Percentiles rank a stretch among this genome's conserved stretches.
Evolutionary conservation across 1,140 invertebrate genomes (phyloP).

Genomic region (Drosophila tsacasi): DNA sequence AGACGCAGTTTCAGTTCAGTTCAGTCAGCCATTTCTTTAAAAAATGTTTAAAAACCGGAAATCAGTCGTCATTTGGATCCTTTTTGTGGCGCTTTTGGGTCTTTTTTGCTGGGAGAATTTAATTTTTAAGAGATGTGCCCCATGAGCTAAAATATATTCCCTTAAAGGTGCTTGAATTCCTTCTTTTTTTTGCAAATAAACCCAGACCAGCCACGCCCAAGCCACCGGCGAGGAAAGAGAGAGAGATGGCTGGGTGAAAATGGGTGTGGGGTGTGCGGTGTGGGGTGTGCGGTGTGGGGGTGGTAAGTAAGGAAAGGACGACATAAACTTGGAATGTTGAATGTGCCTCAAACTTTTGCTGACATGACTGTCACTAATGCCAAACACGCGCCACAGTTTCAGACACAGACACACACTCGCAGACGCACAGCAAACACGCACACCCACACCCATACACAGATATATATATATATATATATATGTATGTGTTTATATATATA

Average conservation of each 20-base stretch:
- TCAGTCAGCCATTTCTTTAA: not conserved
- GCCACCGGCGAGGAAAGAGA: not conserved
- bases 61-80: not conserved
- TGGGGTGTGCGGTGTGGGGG: not conserved
- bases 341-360: conserved; percentile 83
- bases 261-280: not conserved
- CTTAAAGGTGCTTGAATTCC: conserved; percentile 24
- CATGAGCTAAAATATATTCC: not conserved
- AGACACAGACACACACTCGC: conserved; percentile 62
- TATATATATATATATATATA: not conserved
- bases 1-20: not conserved
- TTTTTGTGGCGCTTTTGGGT: not conserved
- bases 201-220: conserved; percentile 42
- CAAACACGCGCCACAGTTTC: conserved; percentile 83
- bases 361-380: conserved; percentile 84
- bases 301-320: conserved; percentile 43
- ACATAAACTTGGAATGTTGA: conserved; percentile 83
- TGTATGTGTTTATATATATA: not conserved
- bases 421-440: conserved; percentile 70
- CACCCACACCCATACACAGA: conserved; percentile 18
- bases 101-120: not conserved
- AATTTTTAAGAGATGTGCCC: not conserved
- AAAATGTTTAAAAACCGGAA: not conserved
- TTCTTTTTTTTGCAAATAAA: conserved; percentile 8
- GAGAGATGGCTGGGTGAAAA: not conserved